Percentiles rank a stretch among this genome's conserved stretches.
Evolutionary conservation across 2,797 vertebrate genomes (phyloP).

Genomic region (Hippopotamyrus pictus): DNA sequence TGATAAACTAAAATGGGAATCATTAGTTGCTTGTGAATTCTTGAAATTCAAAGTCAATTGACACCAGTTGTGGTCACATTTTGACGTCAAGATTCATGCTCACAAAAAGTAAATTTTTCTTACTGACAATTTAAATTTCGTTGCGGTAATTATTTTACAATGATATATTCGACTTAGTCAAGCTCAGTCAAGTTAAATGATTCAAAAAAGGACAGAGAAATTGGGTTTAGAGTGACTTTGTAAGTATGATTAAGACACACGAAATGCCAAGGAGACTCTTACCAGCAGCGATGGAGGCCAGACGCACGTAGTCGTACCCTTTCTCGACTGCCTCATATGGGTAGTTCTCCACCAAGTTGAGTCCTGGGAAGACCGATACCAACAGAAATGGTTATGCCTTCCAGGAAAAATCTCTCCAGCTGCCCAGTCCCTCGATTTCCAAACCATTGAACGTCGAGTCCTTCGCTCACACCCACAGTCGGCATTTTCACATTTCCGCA

Average conservation of each 20-base stretch:
- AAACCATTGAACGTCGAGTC: neutral
- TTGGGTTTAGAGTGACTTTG: no score
- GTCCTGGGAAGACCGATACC: conserved; percentile 52
- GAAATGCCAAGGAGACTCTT: conserved; percentile 10
- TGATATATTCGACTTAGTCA: neutral
- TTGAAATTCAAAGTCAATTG: neutral
- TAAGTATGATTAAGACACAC: neutral
- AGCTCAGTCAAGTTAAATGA: neutral
- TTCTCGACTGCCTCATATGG: conserved; percentile 79
- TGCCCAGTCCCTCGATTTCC: neutral
- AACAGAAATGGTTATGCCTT: neutral
- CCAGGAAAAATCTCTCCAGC: neutral
- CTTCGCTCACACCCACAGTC: neutral
- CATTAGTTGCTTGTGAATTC: neutral
- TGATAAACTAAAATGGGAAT: neutral
- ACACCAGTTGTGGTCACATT: neutral
- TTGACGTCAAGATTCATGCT: neutral
- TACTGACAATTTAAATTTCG: neutral
- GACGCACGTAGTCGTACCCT: conserved; percentile 77
- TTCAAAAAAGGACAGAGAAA: neutral
- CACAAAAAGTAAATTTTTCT: neutral
- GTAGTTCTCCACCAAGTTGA: conserved; percentile 77
- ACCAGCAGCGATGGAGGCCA: conserved; percentile 90
- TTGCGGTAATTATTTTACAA: neutral
- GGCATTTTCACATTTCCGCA: neutral